Conservation (phyloP, 2,113 vertebrate genomes). For the Gnathonemus echidnorhynchus region DNA sequence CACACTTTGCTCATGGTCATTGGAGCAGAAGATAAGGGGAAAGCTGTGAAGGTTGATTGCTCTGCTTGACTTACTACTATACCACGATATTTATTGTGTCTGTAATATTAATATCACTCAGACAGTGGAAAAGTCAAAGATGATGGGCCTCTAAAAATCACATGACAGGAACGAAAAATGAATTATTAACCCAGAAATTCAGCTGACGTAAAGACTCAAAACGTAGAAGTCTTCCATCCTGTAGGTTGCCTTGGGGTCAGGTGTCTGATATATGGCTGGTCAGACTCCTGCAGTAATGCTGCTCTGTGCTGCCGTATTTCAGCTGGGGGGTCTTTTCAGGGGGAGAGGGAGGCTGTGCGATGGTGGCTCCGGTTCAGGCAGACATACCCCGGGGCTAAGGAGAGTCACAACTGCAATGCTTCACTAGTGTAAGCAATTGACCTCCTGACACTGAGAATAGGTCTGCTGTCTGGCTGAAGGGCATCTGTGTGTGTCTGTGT, state of each 20-base stretch:
- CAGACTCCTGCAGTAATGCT: background rate
- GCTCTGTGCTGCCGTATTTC: background rate
- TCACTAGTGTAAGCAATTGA: slow-evolving; percentile 41
- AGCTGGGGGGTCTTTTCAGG: background rate
- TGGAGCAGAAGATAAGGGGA: background rate
- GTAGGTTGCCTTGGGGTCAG: background rate
- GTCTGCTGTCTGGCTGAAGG: slow-evolving; percentile 36
- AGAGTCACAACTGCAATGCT: slow-evolving; percentile 32
- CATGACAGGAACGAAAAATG: background rate
- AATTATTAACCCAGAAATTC: background rate
- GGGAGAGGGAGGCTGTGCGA: background rate
- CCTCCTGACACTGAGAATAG: slow-evolving; percentile 43
- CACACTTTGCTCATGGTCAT: background rate
- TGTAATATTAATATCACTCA: background rate
- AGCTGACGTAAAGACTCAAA: background rate
- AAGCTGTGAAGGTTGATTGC: background rate
- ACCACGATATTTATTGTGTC: background rate
- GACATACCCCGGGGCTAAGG: slow-evolving; percentile 5
- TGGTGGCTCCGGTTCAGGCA: slow-evolving; percentile 17
- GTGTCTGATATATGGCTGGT: background rate
- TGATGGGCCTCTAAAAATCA: background rate
- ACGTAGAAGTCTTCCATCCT: background rate
- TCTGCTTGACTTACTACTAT: background rate
- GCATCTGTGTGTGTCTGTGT: background rate
- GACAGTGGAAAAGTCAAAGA: background rate